Conservation (phyloP, 2,888 invertebrate species). For the Hermaeophaga mercurialis region DNA sequence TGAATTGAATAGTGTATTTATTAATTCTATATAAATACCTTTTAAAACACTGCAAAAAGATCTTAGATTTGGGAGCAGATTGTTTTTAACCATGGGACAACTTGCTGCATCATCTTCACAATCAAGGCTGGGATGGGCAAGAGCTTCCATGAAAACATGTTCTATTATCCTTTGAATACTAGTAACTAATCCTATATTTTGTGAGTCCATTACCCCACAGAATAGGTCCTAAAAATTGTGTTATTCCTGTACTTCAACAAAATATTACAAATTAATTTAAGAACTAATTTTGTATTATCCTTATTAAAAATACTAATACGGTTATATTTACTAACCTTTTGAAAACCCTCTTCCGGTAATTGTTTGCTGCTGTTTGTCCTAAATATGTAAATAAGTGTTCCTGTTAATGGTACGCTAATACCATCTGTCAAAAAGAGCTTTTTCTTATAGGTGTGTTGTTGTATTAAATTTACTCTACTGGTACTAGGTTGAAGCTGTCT, state of each 20-base stretch:
- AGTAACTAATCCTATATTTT: slow-evolving; percentile 80
- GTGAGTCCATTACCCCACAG: slow-evolving; percentile 81
- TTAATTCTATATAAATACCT: slow-evolving; percentile 58
- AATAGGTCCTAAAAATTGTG: slow-evolving; percentile 59
- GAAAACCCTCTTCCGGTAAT: slow-evolving; percentile 90
- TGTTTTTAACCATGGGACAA: slow-evolving; percentile 82
- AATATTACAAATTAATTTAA: no score
- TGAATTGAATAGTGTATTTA: background rate
- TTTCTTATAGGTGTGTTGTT: slow-evolving; percentile 60
- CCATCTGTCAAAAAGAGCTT: slow-evolving; percentile 86
- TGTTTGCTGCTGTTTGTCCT: slow-evolving; percentile 83
- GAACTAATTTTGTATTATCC: no score
- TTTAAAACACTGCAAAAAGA: slow-evolving; percentile 91
- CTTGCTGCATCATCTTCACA: slow-evolving; percentile 80
- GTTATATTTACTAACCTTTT: slow-evolving; percentile 71
- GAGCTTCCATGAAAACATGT: slow-evolving; percentile 87
- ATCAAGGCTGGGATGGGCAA: slow-evolving; percentile 79
- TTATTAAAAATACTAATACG: no score
- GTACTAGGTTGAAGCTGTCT: slow-evolving; percentile 50
- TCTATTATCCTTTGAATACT: slow-evolving; percentile 88
- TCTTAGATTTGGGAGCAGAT: slow-evolving; percentile 78
- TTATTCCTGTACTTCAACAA: no score
- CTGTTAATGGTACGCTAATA: slow-evolving; percentile 79
- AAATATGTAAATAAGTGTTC: slow-evolving; percentile 85
- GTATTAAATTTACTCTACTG: slow-evolving; percentile 51